Evolutionary conservation across 1,140 invertebrate genomes (phyloP), one percentile per base, ranked within the genome.

Genomic region (Pomacea maculata): DNA sequence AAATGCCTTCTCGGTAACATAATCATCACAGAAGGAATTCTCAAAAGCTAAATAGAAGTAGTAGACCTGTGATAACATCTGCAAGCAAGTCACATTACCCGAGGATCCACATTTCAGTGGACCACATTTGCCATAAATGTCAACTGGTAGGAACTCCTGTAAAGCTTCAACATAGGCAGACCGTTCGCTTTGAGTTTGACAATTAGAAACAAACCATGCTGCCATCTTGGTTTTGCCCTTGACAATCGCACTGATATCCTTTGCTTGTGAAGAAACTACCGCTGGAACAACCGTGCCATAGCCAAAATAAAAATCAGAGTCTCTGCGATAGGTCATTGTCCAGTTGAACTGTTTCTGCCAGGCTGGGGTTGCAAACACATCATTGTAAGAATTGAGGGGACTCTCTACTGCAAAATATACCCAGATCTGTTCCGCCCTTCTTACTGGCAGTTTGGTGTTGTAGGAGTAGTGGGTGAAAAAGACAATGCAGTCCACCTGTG

Each of bases 1-100:
- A 89, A 97, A 99, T 89, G 98, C 97, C 90, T 99, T 99, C 89
- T 99, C 98, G 0, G 97, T 99, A 72, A 99, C 96, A 90, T 99
- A 99, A 91, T 99, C 97, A 75, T 94, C 94, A 90, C 98, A 99
- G 86, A 99, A 97, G 0, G 97, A 97, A 91, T 99, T 99, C 92
- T 93, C 92, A 82, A 93, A 92, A 12, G 92, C 80, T 12, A 93
- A 78, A 80, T 92, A 93, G 74, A 89, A 90, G 77, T 89, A 89
- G 80, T 89, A 90, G 65, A 86, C 77, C 9, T 77, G 80, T 17
- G 76, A 71, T 15, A 90, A 45, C 72, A 83, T 80, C 45, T 81
- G 54, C 17, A 83, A 76, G 73, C 87, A 86, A 19, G 77, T n/a
- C 5, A 34, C 65, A 21, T 77, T 78, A 11, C 82, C 81, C 45